Conservation (phyloP, 2,113 vertebrate genomes). For the Dicerorhinus sumatrensis region DNA sequence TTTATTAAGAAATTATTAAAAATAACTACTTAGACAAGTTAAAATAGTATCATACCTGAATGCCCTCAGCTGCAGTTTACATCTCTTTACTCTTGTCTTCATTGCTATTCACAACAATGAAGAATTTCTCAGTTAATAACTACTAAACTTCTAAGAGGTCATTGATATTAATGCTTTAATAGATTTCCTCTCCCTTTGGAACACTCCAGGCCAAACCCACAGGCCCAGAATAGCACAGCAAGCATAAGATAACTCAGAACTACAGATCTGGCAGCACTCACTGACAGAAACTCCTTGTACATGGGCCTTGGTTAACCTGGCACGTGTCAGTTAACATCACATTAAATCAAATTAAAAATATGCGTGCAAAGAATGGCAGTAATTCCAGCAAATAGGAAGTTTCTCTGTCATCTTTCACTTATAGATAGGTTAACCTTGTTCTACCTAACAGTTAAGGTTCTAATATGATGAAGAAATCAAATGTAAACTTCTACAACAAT, state of each 20-base stretch:
- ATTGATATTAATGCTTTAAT: background rate
- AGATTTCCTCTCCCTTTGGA: background rate
- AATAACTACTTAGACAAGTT: slow-evolving; percentile 46
- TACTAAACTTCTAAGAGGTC: background rate
- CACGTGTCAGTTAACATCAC: background rate
- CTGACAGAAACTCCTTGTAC: background rate
- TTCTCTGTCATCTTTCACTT: background rate
- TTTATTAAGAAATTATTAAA: slow-evolving; percentile 64
- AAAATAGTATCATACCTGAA: background rate
- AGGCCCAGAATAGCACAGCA: background rate
- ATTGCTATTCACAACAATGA: background rate
- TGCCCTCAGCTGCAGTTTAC: background rate
- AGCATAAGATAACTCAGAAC: background rate
- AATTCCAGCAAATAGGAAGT: background rate
- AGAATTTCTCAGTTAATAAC: background rate
- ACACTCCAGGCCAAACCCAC: background rate
- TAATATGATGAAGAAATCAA: background rate
- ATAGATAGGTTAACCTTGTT: background rate
- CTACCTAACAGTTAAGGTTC: background rate
- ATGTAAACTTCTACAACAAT: background rate
- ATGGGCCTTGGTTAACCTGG: background rate
- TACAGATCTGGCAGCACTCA: background rate
- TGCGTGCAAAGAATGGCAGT: background rate
- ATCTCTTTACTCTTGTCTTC: background rate
- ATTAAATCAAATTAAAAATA: background rate